Conservation (phyloP, 2,113 vertebrate species). For the Edolisoma coerulescens region DNA sequence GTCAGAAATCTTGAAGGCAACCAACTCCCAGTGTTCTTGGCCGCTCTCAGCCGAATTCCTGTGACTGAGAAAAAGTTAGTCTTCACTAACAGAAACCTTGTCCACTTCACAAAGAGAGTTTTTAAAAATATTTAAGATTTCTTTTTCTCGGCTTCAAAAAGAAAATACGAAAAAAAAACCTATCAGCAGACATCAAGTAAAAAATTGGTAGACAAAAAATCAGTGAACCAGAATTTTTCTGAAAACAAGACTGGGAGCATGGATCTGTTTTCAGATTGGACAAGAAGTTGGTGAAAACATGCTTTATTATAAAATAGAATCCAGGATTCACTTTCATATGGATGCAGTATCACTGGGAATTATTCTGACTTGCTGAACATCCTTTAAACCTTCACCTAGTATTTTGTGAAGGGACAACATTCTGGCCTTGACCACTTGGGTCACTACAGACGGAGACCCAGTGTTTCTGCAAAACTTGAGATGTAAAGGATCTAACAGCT, state of each 20-base stretch:
- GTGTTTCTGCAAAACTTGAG: accelerated
- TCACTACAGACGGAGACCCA: background rate
- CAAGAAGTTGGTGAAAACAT: background rate
- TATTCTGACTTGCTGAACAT: background rate
- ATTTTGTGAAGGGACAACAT: background rate
- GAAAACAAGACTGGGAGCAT: background rate
- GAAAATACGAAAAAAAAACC: background rate
- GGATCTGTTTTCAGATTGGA: background rate
- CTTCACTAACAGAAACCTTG: background rate
- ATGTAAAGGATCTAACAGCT: background rate
- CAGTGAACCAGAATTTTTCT: background rate
- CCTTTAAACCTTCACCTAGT: background rate
- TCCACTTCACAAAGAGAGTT: background rate
- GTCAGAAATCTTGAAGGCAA: background rate
- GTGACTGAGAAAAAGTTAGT: background rate
- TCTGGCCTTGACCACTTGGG: background rate
- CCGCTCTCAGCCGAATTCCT: background rate
- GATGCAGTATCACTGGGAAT: background rate
- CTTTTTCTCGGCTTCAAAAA: background rate
- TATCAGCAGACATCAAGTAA: background rate
- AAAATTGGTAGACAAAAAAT: background rate
- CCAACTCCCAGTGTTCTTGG: background rate
- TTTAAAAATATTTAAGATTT: background rate
- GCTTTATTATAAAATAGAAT: background rate
- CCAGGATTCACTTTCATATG: background rate